phyloP scores from a whole-genome alignment of 2,113 vertebrate species.

The Clinocottus analis region DNA sequence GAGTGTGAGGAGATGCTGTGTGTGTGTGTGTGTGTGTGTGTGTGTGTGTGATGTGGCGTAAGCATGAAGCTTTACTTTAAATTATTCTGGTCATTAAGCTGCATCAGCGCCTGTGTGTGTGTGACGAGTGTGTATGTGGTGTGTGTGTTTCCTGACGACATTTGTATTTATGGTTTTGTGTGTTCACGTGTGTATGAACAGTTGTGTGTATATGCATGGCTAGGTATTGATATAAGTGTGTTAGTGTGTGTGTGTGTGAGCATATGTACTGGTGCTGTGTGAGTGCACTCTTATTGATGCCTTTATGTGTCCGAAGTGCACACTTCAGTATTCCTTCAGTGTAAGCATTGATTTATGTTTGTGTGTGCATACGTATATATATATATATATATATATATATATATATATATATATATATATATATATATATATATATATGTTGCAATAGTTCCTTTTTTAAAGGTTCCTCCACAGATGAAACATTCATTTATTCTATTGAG shows the following conservation, averaged over 20 bases:
- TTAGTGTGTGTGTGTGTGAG: neutral
- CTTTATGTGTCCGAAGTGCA: neutral
- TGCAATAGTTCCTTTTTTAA: too few species aligned
- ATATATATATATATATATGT: too few species aligned
- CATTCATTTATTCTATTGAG: too few species aligned
- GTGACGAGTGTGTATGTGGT: constrained; percentile 2
- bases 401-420: too few species aligned
- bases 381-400: too few species aligned
- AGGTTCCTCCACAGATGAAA: too few species aligned
- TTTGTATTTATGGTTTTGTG: constrained; percentile 15
- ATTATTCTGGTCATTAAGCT: constrained; percentile 69
- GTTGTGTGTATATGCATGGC: constrained; percentile 25
- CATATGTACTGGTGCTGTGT: neutral
- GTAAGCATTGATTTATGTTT: constrained; percentile 1
- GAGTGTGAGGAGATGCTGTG: constrained; percentile 9
- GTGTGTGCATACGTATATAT: neutral
- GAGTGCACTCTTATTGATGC: neutral
- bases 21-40: constrained; percentile 12
- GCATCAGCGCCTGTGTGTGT: constrained; percentile 54
- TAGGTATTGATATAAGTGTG: neutral
- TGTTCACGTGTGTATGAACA: constrained; percentile 5
- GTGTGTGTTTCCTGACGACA: neutral
- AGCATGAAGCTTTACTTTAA: constrained; percentile 41
- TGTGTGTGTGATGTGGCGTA: constrained; percentile 11
- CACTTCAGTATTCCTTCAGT: neutral